Evolutionary conservation across 1,140 invertebrate species (phyloP), one percentile per base, ranked within the genome.

Genomic region (Mylabris phalerata): DNA sequence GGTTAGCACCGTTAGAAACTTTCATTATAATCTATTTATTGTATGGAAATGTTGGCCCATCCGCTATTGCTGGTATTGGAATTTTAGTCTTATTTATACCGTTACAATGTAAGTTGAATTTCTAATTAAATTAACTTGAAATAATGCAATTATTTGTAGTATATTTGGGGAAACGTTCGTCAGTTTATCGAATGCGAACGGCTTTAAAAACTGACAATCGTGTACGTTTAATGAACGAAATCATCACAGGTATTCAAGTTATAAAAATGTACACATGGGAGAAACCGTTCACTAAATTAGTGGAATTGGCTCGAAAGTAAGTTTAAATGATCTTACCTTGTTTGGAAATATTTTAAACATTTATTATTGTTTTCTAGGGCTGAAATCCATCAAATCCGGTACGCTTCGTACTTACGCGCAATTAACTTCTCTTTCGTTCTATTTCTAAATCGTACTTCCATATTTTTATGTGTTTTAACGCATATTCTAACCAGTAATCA

Each of bases 191-290:
- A 9, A 57, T 77, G 6, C 67, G 77, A 57, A 81, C 79, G 40
- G 80, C 84, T 0, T 62, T 72, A 10, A 70, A 77, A 48, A 88
- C 87, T 0, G 88, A 90, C 70, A 78, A 86, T 61, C 71, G 88
- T 44, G 79, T 90, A 4, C 75, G 81, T 39, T 67, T 88, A 40
- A 88, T 89, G 84, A 87, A 84, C 67, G 87, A 90, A 72, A 85
- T 91, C 42, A 84, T 90, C 48, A 76, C 76, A 41, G 87, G 85
- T 13, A 88, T 91, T 73, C 79, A 85, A 72, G 84, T 89, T 59
- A 75, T 75, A 44, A 96, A 95, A 75, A 93, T 95, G 90, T 92
- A 92, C 67, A 84, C 87, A 0, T 93, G 90, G 90, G 90, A 93
- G 71, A 81, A 84, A 48, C 87, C 88, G 0, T 69, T 69, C 45